Evolutionary conservation across 2,888 invertebrate genomes (phyloP).

Genomic region (Caenorhabditis drosophilae): DNA sequence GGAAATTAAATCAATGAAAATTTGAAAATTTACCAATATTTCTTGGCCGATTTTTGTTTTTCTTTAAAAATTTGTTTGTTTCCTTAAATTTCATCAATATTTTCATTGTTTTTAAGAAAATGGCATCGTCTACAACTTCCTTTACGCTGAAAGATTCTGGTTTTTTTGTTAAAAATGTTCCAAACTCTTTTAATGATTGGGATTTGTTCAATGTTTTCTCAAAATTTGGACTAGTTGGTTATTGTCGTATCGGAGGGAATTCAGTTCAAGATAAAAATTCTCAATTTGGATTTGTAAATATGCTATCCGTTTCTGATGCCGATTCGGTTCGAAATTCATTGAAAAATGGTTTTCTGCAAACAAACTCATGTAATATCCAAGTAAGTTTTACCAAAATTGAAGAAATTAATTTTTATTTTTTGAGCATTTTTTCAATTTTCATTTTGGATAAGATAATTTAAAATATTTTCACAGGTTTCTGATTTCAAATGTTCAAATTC

Average conservation of each 20-base stretch:
- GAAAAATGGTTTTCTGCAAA: conserved; percentile 8
- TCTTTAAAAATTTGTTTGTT: no score
- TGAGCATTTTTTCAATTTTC: no score
- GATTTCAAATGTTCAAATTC: no score
- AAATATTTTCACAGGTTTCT: no score
- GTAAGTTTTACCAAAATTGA: conserved; percentile 13
- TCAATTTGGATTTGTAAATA: conserved; percentile 31
- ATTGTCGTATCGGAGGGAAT: conserved; percentile 24
- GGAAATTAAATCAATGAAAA: no score
- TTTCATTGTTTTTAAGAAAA: conserved; percentile 1
- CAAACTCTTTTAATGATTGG: conserved; percentile 33
- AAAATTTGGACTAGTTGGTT: conserved; percentile 19
- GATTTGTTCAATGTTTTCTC: conserved; percentile 28
- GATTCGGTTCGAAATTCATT: conserved; percentile 21
- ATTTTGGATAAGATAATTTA: no score
- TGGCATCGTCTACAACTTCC: conserved; percentile 29
- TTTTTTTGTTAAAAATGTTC: conserved; percentile 26
- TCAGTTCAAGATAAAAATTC: conserved; percentile 8
- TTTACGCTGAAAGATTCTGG: conserved; percentile 29
- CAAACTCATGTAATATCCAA: conserved; percentile 3
- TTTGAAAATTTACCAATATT: no score
- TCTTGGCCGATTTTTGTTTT: no score
- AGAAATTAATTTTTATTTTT: conserved; percentile 3
- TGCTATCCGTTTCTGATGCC: conserved; percentile 18
- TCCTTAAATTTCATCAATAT: no score